These are phyloP conservation scores for Gambusia affinis DNA, from an alignment of 2,113 vertebrate species.

Conservation along the genomic window DNA sequence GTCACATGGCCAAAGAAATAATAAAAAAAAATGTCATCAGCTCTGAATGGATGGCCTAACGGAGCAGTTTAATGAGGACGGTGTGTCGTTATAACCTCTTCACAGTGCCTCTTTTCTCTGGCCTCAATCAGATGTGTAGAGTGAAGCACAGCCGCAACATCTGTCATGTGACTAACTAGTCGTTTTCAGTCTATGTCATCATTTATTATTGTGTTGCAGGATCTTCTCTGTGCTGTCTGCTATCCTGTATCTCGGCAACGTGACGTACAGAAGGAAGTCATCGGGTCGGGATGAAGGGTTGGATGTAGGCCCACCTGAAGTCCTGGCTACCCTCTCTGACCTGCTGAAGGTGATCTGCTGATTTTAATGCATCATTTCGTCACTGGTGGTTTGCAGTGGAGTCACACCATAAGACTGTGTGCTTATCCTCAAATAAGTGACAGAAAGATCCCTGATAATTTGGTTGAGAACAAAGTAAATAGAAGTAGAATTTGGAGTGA, in stretches of 20 bases:
- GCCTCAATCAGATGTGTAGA: slow-evolving; percentile 5
- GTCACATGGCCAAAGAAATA: not conserved
- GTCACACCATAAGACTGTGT: too few species aligned
- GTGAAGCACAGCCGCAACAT: not conserved
- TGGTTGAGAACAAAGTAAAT: not conserved
- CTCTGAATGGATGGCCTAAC: slow-evolving; percentile 18
- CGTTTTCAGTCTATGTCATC: not conserved
- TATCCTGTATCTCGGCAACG: slow-evolving; percentile 95
- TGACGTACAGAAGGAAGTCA: slow-evolving; percentile 90
- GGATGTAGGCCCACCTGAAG: slow-evolving; percentile 93
- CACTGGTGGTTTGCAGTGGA: not conserved
- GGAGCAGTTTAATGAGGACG: slow-evolving; percentile 17
- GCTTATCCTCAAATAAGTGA: too few species aligned
- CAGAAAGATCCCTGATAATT: not conserved
- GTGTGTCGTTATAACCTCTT: not conserved
- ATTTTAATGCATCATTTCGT: not conserved
- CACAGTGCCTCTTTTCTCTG: slow-evolving; percentile 21
- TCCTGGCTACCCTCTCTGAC: slow-evolving; percentile 90
- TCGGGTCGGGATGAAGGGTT: slow-evolving; percentile 93
- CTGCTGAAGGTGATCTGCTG: slow-evolving; percentile 86
- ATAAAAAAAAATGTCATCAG: not conserved
- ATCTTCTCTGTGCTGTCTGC: slow-evolving; percentile 96
- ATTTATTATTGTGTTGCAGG: slow-evolving; percentile 71
- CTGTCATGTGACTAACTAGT: not conserved
- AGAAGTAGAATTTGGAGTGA: not conserved